phyloP scores from a whole-genome alignment of 2,888 invertebrate genomes.

The Cantharis nigra region DNA sequence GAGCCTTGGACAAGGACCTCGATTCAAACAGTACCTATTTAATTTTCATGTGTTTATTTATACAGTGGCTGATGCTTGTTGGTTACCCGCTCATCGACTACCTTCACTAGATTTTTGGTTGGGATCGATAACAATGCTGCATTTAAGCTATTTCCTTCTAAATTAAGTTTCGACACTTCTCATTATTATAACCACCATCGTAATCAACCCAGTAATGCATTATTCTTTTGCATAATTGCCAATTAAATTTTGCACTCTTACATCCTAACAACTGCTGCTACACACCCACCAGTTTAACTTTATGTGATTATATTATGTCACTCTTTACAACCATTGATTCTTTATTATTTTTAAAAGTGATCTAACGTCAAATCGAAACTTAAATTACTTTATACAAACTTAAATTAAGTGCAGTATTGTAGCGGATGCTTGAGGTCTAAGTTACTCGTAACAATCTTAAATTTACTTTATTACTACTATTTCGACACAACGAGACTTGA shows the following conservation, averaged over 20 bases:
- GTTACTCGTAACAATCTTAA: slow-evolving; percentile 1
- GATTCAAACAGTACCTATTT: slow-evolving; percentile 58
- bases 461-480: neutral
- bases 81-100: slow-evolving; percentile 59
- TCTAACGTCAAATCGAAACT: neutral
- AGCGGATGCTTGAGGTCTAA: slow-evolving; percentile 33
- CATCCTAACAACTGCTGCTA: neutral
- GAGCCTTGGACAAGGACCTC: slow-evolving; percentile 43
- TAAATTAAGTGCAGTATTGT: slow-evolving; percentile 46
- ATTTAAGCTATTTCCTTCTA: slow-evolving; percentile 32
- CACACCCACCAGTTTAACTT: neutral
- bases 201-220: neutral
- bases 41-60: slow-evolving; percentile 58
- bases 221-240: neutral
- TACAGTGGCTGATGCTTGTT: slow-evolving; percentile 60
- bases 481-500: neutral
- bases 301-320: neutral
- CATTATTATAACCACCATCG: neutral
- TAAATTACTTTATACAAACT: neutral
- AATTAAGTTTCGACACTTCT: neutral
- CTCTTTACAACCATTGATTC: neutral
- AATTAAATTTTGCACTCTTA: neutral
- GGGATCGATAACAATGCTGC: slow-evolving; percentile 52
- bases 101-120: slow-evolving; percentile 59
- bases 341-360: slow-evolving; percentile 15